phyloP scores from a whole-genome alignment of 2,888 invertebrate species.

The Aphrophora alni region DNA sequence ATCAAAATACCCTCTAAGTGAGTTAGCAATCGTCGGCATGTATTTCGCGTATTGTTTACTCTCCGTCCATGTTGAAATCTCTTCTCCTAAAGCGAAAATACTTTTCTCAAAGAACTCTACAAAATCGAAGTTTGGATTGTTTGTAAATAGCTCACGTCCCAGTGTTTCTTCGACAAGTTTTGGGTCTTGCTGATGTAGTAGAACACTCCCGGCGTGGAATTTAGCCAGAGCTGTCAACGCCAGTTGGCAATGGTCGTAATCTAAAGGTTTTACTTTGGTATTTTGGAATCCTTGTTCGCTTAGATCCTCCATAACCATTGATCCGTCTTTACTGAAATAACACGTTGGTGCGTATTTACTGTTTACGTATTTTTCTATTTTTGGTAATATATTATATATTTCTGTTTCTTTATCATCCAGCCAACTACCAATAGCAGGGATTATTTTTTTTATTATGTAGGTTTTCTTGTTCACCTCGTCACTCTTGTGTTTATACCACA shows the following conservation, averaged over 20 bases:
- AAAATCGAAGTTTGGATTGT: background rate
- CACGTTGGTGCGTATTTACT: background rate
- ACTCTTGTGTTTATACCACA: background rate
- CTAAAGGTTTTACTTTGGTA: background rate
- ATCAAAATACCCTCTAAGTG: background rate
- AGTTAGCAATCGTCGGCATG: background rate
- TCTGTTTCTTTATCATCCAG: background rate
- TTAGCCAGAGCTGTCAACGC: background rate
- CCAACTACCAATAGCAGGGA: background rate
- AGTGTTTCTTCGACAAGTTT: background rate
- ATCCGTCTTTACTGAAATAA: background rate
- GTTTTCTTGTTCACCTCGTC: background rate
- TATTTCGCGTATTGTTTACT: background rate
- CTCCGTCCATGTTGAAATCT: background rate
- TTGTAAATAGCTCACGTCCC: background rate
- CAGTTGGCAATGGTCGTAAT: background rate
- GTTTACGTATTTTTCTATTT: background rate
- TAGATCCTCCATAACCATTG: background rate
- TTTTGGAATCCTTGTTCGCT: background rate
- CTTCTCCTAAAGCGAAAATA: background rate
- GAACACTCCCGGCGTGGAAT: background rate
- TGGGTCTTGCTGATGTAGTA: background rate
- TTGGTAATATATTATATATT: background rate
- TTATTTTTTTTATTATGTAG: background rate
- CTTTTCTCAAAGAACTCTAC: background rate